phyloP scores from a whole-genome alignment of 2,888 invertebrate genomes.

The Zaprionus bogoriensis region DNA sequence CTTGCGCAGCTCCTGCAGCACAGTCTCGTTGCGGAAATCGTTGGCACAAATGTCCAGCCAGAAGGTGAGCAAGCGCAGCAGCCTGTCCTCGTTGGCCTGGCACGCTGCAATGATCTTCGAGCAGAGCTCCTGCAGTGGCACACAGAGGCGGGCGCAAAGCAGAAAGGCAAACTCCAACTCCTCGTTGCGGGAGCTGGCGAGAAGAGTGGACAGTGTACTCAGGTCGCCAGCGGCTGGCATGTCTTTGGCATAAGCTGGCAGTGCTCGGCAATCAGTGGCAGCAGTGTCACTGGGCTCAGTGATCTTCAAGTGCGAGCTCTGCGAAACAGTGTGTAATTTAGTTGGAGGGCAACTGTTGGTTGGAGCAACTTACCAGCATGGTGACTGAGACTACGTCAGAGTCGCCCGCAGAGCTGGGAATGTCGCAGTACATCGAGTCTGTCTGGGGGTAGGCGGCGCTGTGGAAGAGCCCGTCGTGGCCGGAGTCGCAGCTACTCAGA shows the following conservation, averaged over 20 bases:
- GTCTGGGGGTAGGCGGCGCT: constrained; percentile 61
- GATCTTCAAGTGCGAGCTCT: constrained; percentile 57
- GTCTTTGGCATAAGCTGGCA: constrained; percentile 56
- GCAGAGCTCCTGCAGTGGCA: constrained; percentile 91
- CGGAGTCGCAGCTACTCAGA: constrained; percentile 79
- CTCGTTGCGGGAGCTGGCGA: constrained; percentile 84
- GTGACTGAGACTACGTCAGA: constrained; percentile 48
- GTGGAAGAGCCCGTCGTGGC: constrained; percentile 78
- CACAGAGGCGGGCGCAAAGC: constrained; percentile 46
- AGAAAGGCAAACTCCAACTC: constrained; percentile 88
- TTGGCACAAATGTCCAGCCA: constrained; percentile 98
- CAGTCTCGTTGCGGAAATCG: constrained; percentile 95
- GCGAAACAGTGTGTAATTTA: neutral
- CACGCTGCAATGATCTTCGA: constrained; percentile 89
- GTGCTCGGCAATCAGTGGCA: constrained; percentile 36
- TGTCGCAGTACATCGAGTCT: constrained; percentile 68
- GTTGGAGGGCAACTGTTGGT: neutral
- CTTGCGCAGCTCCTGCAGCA: constrained; percentile 93
- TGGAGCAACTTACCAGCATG: constrained; percentile 39
- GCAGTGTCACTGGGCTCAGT: constrained; percentile 34
- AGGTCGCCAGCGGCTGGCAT: constrained; percentile 51
- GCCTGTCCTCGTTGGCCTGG: constrained; percentile 81
- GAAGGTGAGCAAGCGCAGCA: constrained; percentile 87
- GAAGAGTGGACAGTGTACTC: constrained; percentile 32
- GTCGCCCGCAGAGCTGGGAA: constrained; percentile 66